A percentile compares a stretch with the other conserved stretches of the same genome.
Conservation (phyloP, 2,113 vertebrate species). For the Nannospalax galili region DNA sequence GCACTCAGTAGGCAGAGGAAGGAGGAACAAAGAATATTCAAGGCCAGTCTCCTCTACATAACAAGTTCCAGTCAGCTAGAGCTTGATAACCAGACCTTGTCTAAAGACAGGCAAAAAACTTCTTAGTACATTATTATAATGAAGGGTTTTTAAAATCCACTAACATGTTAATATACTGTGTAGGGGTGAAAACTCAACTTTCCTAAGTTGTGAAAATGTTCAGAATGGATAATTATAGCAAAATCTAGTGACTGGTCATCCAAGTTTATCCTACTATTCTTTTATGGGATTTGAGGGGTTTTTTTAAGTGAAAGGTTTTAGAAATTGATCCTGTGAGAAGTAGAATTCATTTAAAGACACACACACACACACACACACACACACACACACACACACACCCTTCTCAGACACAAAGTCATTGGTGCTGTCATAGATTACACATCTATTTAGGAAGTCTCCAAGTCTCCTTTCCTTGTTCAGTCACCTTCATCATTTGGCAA, state of each 20-base stretch:
- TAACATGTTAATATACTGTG: background rate
- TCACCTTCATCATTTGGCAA: background rate
- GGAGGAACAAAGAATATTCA: no score
- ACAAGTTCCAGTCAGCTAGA: no score
- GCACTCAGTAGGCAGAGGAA: background rate
- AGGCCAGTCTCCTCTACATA: background rate
- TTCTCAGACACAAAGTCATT: background rate
- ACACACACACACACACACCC: background rate
- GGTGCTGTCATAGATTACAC: background rate
- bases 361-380: background rate
- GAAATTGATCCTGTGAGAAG: background rate
- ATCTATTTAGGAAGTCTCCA: background rate
- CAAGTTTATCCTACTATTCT: background rate
- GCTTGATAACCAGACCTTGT: background rate
- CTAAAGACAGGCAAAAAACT: background rate
- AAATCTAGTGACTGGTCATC: background rate
- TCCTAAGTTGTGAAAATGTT: background rate
- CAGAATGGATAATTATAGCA: background rate
- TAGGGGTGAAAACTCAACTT: slow-evolving; percentile 8
- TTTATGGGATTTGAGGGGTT: background rate
- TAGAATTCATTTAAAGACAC: background rate
- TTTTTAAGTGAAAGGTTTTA: background rate
- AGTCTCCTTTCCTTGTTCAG: background rate
- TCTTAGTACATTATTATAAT: no score
- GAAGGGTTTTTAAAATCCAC: background rate